Evolutionary conservation across 2,888 invertebrate genomes (phyloP).

Genomic region (Lepidocyrtoides sp.): DNA sequence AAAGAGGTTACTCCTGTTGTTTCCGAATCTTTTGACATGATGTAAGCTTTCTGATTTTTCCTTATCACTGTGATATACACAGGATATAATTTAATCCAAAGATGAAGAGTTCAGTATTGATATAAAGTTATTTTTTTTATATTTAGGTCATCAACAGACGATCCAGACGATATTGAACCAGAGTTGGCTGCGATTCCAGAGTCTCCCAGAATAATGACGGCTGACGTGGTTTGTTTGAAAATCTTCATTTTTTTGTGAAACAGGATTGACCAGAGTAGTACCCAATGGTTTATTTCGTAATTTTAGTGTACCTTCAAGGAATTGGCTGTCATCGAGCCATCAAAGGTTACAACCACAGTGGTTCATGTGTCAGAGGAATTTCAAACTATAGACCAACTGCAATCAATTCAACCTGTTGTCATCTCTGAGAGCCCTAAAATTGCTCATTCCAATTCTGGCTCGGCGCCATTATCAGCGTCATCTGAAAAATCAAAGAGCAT

Average conservation of each 20-base stretch:
- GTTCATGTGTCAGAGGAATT: slow-evolving; percentile 77
- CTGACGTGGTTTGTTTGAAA: slow-evolving; percentile 85
- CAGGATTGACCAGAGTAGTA: too few relatives aligned
- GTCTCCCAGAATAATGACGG: slow-evolving; percentile 88
- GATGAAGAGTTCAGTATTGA: too few relatives aligned
- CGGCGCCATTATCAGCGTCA: slow-evolving; percentile 73
- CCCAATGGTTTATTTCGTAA: neutral
- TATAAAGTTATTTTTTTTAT: neutral
- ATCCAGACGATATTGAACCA: slow-evolving; percentile 95
- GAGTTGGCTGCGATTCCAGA: slow-evolving; percentile 96
- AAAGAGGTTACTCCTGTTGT: slow-evolving; percentile 57
- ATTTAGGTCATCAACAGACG: slow-evolving; percentile 88
- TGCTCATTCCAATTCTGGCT: slow-evolving; percentile 65
- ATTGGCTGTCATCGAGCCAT: slow-evolving; percentile 87
- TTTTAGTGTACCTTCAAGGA: slow-evolving; percentile 91
- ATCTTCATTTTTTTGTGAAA: too few relatives aligned
- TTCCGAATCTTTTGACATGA: slow-evolving; percentile 83
- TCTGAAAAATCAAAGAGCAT: slow-evolving; percentile 75
- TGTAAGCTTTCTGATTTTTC: too few relatives aligned
- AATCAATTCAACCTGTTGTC: slow-evolving; percentile 80
- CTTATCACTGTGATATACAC: too few relatives aligned
- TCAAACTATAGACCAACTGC: slow-evolving; percentile 80
- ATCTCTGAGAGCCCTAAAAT: slow-evolving; percentile 82
- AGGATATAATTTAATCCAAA: too few relatives aligned
- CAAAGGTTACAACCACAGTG: slow-evolving; percentile 88